Conservation (phyloP, 2,888 invertebrate species). For the Erebia aethiops region DNA sequence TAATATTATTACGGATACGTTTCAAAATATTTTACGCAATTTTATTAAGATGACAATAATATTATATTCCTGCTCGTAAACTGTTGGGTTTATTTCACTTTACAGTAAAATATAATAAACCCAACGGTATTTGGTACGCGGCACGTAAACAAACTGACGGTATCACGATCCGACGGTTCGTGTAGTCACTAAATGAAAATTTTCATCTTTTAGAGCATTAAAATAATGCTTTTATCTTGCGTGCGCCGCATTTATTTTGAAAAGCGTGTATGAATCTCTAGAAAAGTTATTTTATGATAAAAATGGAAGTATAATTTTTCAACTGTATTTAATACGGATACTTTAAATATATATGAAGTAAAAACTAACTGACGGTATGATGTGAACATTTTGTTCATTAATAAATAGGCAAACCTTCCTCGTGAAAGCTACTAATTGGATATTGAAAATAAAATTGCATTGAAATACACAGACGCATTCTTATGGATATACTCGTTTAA, state of each 20-base stretch:
- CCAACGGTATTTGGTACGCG: background rate
- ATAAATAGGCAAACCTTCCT: no score
- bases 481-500: no score
- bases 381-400: no score
- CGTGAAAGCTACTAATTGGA: no score
- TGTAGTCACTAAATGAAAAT: slow-evolving; percentile 23
- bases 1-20: no score
- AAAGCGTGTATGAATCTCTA: slow-evolving; percentile 16
- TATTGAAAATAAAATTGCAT: no score
- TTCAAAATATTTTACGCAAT: no score
- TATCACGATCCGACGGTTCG: slow-evolving; percentile 10
- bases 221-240: slow-evolving; percentile 23
- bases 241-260: slow-evolving; percentile 18
- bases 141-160: slow-evolving; percentile 7
- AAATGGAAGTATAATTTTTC: background rate
- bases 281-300: slow-evolving; percentile 11
- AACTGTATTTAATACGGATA: background rate
- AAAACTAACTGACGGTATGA: background rate
- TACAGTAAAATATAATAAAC: background rate
- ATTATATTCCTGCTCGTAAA: background rate
- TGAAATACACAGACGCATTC: no score
- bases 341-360: background rate
- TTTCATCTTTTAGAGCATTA: slow-evolving; percentile 25
- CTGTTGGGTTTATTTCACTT: no score
- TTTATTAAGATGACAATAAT: background rate